Percentiles rank a stretch among this genome's conserved stretches.
Conservation (phyloP, 2,113 vertebrate genomes). For the Brachionichthys hirsutus region DNA sequence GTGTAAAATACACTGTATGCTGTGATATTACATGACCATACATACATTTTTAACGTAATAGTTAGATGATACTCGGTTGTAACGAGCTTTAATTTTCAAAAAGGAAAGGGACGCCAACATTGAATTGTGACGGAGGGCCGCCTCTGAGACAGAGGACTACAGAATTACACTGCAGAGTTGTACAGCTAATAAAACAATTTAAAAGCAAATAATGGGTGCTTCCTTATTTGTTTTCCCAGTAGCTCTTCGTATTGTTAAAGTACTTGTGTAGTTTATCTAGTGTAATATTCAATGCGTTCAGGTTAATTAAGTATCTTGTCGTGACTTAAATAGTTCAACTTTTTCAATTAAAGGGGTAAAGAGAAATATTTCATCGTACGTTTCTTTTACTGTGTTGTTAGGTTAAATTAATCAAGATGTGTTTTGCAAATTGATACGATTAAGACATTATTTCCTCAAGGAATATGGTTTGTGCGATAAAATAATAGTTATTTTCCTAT, state of each 20-base stretch:
- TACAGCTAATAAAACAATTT: constrained; percentile 59
- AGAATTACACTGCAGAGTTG: constrained; percentile 36
- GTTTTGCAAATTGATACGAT: neutral
- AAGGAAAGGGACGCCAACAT: constrained; percentile 1
- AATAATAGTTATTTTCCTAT: too few species aligned
- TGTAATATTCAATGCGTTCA: too few species aligned
- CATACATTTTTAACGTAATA: constrained; percentile 19
- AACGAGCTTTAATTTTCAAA: constrained; percentile 7
- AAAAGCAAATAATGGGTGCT: constrained; percentile 15
- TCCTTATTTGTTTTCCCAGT: constrained; percentile 17
- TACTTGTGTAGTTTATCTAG: too few species aligned
- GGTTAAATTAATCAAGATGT: too few species aligned
- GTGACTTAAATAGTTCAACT: too few species aligned
- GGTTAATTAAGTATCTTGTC: too few species aligned
- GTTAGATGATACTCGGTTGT: neutral
- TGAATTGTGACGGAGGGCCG: constrained; percentile 41
- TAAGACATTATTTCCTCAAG: neutral
- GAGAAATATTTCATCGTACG: too few species aligned
- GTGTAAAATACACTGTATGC: constrained; percentile 16
- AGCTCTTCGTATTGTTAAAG: neutral
- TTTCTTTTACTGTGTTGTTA: neutral
- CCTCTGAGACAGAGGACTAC: constrained; percentile 37
- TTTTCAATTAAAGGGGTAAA: too few species aligned
- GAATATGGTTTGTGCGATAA: too few species aligned
- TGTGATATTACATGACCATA: neutral